Conservation (phyloP, 2,797 vertebrate species). For the Sternotherus odoratus region DNA sequence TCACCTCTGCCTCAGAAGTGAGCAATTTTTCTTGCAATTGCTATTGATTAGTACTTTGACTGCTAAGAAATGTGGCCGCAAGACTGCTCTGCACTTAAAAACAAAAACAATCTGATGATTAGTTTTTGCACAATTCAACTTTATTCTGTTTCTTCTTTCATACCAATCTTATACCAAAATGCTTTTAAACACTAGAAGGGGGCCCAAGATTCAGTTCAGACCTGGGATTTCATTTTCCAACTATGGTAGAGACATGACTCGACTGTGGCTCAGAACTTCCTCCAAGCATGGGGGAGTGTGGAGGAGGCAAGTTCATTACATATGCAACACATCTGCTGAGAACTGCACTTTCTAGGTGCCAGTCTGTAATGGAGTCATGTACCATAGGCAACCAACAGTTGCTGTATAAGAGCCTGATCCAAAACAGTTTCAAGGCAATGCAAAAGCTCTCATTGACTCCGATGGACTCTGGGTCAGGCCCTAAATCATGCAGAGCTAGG, state of each 20-base stretch:
- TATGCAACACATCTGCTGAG: slow-evolving; percentile 4
- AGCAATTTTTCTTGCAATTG: slow-evolving; percentile 5
- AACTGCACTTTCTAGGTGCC: background rate
- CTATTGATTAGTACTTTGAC: background rate
- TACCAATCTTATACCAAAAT: background rate
- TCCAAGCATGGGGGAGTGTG: background rate
- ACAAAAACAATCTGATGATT: background rate
- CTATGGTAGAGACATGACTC: background rate
- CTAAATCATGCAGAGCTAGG: slow-evolving; percentile 42
- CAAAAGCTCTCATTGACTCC: slow-evolving; percentile 26
- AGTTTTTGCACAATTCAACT: background rate
- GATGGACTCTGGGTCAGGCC: slow-evolving; percentile 13
- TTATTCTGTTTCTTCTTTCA: background rate
- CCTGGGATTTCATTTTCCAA: background rate
- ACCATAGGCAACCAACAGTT: background rate
- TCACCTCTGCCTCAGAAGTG: slow-evolving; percentile 32
- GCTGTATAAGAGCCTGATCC: background rate
- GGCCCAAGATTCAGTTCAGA: background rate
- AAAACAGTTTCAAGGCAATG: slow-evolving; percentile 39
- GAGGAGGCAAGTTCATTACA: background rate
- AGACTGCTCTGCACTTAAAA: slow-evolving; percentile 8
- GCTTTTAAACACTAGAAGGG: background rate
- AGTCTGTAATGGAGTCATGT: slow-evolving; percentile 13
- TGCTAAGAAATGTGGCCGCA: background rate
- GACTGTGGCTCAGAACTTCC: background rate